These are phyloP conservation scores for Spea multiplicata DNA, from an alignment of 2,113 vertebrate genomes.

Conservation along the genomic window DNA sequence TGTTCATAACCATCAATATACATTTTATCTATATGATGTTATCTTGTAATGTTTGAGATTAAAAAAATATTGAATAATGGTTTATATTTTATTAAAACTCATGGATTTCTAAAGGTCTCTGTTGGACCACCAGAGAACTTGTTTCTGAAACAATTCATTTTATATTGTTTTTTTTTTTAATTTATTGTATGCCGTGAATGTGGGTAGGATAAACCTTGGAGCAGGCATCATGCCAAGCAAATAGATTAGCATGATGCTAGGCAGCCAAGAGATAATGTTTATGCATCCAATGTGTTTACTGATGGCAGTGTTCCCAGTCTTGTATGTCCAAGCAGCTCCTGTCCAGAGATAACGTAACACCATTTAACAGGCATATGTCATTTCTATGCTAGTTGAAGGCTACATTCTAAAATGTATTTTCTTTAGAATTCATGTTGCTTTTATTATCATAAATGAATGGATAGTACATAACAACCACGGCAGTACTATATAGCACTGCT, in stretches of 20 bases:
- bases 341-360: constrained; percentile 61
- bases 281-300: constrained; percentile 64
- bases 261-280: constrained; percentile 67
- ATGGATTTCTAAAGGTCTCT: constrained; percentile 18
- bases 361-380: constrained; percentile 55
- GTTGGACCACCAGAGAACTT: constrained; percentile 26
- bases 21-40: no score
- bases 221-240: constrained; percentile 68
- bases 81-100: constrained; percentile 22
- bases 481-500: no score
- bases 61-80: no score
- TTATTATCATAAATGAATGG: not conserved
- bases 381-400: constrained; percentile 31
- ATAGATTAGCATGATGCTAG: constrained; percentile 68
- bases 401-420: constrained; percentile 23
- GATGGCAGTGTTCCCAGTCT: constrained; percentile 58
- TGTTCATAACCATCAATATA: no score
- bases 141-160: constrained; percentile 40
- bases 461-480: not conserved
- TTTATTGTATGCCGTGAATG: constrained; percentile 53
- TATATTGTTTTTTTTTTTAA: constrained; percentile 26
- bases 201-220: constrained; percentile 67
- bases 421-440: constrained; percentile 3
- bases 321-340: constrained; percentile 59
- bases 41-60: no score